These are phyloP conservation scores for Saiga tatarica DNA, from an alignment of 2,113 vertebrate species.

Conservation along the genomic window DNA sequence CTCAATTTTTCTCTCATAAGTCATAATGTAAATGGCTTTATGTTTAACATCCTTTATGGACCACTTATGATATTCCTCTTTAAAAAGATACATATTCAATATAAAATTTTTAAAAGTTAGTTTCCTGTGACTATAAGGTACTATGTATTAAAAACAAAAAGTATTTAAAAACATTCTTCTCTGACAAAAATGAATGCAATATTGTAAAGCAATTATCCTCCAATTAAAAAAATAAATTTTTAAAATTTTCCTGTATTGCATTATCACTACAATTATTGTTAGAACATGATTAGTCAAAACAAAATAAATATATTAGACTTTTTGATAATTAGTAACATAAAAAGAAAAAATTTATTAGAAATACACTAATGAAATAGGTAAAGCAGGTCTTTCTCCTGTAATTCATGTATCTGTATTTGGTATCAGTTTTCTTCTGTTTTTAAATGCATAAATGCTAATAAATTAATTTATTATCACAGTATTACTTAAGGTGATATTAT, in stretches of 20 bases:
- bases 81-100: not conserved
- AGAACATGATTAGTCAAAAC: not conserved
- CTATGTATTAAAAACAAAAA: not conserved
- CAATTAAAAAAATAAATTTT: not conserved
- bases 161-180: not conserved
- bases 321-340: not conserved
- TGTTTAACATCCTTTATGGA: not conserved
- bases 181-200: not conserved
- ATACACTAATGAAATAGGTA: not conserved
- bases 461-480: not conserved
- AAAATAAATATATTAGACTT: not conserved
- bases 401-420: not conserved
- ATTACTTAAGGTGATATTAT: not conserved
- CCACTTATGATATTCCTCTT: not conserved
- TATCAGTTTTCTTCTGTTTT: slow-evolving; percentile 1
- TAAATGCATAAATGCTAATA: not conserved
- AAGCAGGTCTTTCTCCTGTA: not conserved
- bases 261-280: not conserved
- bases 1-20: not conserved
- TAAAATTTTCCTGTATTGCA: not conserved
- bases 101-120: not conserved
- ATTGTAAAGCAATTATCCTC: not conserved
- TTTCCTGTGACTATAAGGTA: not conserved
- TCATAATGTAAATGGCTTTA: not conserved
- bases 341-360: not conserved